Base-by-base conservation (phyloP, 1,140 invertebrate genomes). In the Aphelenchoides besseyi region DNA sequence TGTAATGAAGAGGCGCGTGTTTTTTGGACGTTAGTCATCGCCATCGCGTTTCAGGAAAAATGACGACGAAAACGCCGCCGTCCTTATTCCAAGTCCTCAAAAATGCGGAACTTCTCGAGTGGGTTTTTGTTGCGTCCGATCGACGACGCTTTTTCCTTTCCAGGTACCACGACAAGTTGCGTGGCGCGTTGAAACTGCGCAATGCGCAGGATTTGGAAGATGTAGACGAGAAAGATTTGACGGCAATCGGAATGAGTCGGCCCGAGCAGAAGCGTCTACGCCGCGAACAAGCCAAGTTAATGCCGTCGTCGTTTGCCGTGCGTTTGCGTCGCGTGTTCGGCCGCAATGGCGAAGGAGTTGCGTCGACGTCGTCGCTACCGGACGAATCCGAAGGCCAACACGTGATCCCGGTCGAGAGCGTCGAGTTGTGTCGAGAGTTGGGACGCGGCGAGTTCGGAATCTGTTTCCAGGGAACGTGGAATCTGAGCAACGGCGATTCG, bases 381-480 rank as follows among this genome's bases (percentile, higher is more conserved):
- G 64, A 52, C 26, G 64, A 52, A 16, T n/a, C 64, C 2, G 26
- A 74, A 85, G 89, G 80, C 91, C 79, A 95, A 86, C 94, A 97
- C 84, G 95, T 98, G 74, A 98, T 98, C 82, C 91, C 93, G 28
- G 89, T 91, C 1, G 93, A 97, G 79, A 90, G 91, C 57, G 95
- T 98, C 77, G 90, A 91, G 37, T 90, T 97, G 2, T 94, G 94
- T 84, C 96, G 96, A 86, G 92, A 95, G 84, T 86, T 98, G 16
- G 95, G 95, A 28, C 91, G 90, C 74, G 95, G 96, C 12, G 95
- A 98, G 84, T 98, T 98, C 88, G 95, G 95, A 5, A 91, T 94
- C 3, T 95, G 98, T 0, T 94, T 96, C 81, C 95, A 97, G 86
- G 95, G 93, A 1, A 92, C 96, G 1, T 98, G 95, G 95, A 94